Evolutionary conservation across 2,797 vertebrate species (phyloP).

Genomic region (Lutra lutra): DNA sequence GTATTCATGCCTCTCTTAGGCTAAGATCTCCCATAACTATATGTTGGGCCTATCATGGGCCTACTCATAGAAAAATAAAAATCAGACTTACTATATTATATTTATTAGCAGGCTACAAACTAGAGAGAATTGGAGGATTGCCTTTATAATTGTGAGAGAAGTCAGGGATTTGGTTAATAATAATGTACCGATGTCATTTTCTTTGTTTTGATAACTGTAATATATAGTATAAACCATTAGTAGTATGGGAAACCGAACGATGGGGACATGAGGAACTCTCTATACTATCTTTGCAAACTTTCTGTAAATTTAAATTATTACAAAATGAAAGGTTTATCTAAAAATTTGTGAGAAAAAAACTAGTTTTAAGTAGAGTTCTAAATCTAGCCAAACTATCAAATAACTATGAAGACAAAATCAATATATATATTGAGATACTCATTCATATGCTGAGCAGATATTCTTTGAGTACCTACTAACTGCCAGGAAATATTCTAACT

Average conservation of each 20-base stretch:
- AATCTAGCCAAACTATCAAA: not conserved
- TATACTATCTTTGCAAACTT: not conserved
- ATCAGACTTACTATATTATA: not conserved
- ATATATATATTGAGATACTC: not conserved
- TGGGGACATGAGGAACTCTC: not conserved
- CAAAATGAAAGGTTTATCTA: not conserved
- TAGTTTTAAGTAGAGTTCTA: not conserved
- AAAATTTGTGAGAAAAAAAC: not conserved
- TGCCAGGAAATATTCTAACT: not conserved
- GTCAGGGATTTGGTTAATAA: not conserved
- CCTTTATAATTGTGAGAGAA: not conserved
- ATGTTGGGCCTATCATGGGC: not conserved
- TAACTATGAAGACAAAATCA: not conserved
- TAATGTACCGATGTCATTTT: not conserved
- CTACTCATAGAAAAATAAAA: not conserved
- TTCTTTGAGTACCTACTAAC: not conserved
- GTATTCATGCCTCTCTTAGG: not conserved
- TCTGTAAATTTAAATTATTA: not conserved
- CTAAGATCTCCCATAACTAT: not conserved
- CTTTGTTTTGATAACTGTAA: not conserved
- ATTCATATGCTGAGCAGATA: not conserved
- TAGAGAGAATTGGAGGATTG: not conserved
- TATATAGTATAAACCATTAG: not conserved
- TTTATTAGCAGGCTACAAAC: not conserved
- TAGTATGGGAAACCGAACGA: not conserved